These are phyloP conservation scores for Theonella swinhoei DNA, from an alignment of 37 sponge, comb jelly and placozoan species.

Conservation along the genomic window DNA sequence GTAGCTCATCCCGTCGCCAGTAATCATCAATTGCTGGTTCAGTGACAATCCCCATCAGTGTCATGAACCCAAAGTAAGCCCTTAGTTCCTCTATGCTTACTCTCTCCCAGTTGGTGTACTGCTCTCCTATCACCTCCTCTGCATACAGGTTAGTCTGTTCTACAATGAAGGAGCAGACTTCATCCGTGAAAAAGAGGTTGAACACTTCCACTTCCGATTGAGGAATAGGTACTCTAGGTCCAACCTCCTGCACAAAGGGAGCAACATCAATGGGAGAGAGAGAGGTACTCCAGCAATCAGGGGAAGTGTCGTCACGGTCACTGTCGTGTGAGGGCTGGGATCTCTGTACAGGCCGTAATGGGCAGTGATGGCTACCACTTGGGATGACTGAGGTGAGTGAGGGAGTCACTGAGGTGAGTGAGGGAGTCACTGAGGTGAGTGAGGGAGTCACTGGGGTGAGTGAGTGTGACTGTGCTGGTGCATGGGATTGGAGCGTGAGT, in stretches of 20 bases:
- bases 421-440: too few relatives aligned
- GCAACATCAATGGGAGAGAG: background rate
- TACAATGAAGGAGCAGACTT: background rate
- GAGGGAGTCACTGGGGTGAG: too few relatives aligned
- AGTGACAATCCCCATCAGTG: conserved; percentile 26
- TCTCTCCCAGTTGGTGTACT: background rate
- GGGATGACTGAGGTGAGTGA: too few relatives aligned
- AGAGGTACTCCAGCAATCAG: background rate
- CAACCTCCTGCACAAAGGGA: background rate
- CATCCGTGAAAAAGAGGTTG: background rate
- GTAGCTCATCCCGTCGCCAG: conserved; percentile 20
- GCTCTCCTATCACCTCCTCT: conserved; percentile 6
- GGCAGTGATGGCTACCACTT: too few relatives aligned
- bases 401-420: too few relatives aligned
- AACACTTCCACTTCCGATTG: background rate
- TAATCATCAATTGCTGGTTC: conserved; percentile 11
- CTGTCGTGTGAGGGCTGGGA: too few relatives aligned
- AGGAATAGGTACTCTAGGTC: background rate
- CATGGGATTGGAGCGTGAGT: too few relatives aligned
- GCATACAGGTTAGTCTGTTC: conserved; percentile 28
- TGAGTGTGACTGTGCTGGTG: too few relatives aligned
- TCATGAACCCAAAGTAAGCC: conserved; percentile 28
- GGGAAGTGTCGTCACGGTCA: too few relatives aligned
- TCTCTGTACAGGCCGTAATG: too few relatives aligned
- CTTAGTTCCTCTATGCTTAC: background rate